Percentiles rank a stretch among this genome's conserved stretches.
Conservation (phyloP, 2,888 invertebrate species). For the Dicyrtoma fusca region DNA sequence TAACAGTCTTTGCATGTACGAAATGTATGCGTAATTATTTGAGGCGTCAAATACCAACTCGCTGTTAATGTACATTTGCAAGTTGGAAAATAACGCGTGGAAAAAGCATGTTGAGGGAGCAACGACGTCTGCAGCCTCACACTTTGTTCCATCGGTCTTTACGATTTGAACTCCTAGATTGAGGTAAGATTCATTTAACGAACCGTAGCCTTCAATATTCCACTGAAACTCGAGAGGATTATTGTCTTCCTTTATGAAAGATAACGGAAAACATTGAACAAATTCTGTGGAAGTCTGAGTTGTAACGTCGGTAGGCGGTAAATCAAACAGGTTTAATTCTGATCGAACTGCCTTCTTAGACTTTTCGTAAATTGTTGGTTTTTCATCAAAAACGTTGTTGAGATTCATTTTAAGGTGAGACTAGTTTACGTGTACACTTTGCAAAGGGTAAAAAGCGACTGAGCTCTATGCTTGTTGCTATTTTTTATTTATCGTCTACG, state of each 20-base stretch:
- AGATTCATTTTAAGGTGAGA: constrained; percentile 10
- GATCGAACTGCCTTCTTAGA: neutral
- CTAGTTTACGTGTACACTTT: too few relatives aligned
- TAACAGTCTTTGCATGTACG: neutral
- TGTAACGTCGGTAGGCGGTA: neutral
- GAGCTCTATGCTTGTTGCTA: too few relatives aligned
- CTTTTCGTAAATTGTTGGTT: neutral
- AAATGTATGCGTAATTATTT: neutral
- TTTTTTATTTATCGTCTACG: neutral
- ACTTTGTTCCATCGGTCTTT: neutral
- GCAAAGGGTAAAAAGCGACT: too few relatives aligned
- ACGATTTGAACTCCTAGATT: neutral
- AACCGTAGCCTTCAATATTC: neutral
- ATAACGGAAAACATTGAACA: neutral
- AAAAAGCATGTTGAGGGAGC: neutral
- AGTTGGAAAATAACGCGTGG: neutral
- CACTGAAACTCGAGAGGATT: neutral
- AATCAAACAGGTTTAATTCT: neutral
- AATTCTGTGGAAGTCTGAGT: neutral
- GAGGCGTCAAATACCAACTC: neutral
- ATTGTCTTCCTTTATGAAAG: neutral
- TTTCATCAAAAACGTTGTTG: neutral
- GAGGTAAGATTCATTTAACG: neutral
- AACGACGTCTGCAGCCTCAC: neutral
- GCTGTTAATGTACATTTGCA: neutral